Evolutionary conservation across 2,113 vertebrate species (phyloP), one percentile per base, ranked within the genome.

Genomic region (Plestiodon gilberti): DNA sequence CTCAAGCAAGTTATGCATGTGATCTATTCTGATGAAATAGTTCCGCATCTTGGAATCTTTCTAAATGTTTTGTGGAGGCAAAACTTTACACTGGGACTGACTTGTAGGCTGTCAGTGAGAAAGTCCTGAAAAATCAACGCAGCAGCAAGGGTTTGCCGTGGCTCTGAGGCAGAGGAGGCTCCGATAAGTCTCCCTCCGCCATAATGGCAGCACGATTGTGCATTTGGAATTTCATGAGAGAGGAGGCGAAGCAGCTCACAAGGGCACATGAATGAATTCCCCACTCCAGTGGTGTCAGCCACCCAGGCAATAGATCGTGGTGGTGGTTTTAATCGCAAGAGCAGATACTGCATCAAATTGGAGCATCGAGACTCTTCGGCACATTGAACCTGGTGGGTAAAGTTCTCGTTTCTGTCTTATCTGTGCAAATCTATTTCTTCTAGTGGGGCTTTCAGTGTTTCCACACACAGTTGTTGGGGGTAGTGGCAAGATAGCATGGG

Each of bases 341-440:
- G 33, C 75, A 85, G 78, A 78, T 59, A 57, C 20, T 78, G 33
- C 62, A 85, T 57, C 40, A 23, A 78, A 69, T 78, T 33, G 59
- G 57, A 79, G 76, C 65, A 78, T 71, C 59, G 57, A 59, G 78
- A 70, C 69, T 38, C 61, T 55, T n/a, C n/a, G 13, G 57, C 7
- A 81, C 15, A 30, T 59, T 8, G 6, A 61, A 17, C 55, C 69
- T 74, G 69, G 10, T 55, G 43, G 65, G 70, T 40, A 65, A 30
- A 84, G 15, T 70, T 15, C 30, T n/a, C 52, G 48, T 33, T 55
- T 69, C 28, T 55, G 43, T 30, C 38, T 15, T 48, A 35, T 13
- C 43, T 84, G 10, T 77, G 30, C 43, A 75, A 65, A 84, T 78
- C 13, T 77, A 65, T 84, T 84, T 75, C 73, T 76, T 85, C 74